Conservation (phyloP, 2,888 invertebrate genomes). For the Chloroclysta siterata region DNA sequence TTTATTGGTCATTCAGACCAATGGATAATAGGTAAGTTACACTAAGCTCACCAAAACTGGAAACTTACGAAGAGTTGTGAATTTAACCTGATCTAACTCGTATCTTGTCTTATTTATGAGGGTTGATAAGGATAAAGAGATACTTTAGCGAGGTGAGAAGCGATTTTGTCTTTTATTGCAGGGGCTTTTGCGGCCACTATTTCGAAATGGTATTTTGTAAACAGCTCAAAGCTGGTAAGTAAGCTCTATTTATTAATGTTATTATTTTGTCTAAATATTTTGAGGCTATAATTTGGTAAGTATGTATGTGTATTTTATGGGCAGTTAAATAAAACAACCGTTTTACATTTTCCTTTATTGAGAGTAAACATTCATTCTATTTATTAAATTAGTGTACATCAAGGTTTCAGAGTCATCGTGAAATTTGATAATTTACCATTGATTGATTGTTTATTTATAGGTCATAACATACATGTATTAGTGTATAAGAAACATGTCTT, state of each 20-base stretch:
- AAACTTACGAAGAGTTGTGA: conserved; percentile 20
- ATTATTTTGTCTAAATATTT: not conserved
- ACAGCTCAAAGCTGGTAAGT: conserved; percentile 3
- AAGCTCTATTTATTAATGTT: not conserved
- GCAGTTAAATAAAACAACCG: conserved; percentile 13
- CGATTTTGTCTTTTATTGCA: conserved; percentile 28
- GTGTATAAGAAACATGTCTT: not conserved
- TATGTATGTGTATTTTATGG: not conserved
- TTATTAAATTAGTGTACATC: conserved; percentile 1
- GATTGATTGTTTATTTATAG: not conserved
- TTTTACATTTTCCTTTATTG: conserved; percentile 19
- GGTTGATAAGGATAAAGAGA: conserved; percentile 29
- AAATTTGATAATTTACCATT: not conserved
- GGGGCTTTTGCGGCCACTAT: conserved; percentile 9
- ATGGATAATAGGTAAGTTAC: too few relatives aligned
- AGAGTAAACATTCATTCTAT: conserved; percentile 11
- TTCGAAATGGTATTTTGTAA: conserved; percentile 13
- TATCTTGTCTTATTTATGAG: conserved; percentile 34
- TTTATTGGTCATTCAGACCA: too few relatives aligned
- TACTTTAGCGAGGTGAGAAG: conserved; percentile 29
- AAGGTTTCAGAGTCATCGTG: not conserved
- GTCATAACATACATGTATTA: not conserved
- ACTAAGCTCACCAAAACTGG: not conserved
- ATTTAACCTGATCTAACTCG: conserved; percentile 28
- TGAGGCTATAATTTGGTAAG: not conserved